Evolutionary conservation across 2,797 vertebrate species (phyloP).

Genomic region (Aselliscus stoliczkanus): DNA sequence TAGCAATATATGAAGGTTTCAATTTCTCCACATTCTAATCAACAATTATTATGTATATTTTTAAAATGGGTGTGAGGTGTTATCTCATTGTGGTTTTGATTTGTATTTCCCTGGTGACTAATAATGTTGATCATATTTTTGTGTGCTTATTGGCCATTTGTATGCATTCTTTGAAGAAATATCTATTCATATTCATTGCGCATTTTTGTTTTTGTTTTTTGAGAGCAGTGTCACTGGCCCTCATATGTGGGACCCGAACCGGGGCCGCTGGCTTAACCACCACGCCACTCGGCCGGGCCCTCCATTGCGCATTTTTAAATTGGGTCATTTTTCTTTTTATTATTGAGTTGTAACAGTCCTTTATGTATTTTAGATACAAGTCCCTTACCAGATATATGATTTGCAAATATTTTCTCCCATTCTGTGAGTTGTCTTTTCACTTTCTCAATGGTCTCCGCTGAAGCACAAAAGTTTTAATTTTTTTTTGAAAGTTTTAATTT

Average conservation of each 20-base stretch:
- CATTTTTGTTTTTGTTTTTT: too few species aligned
- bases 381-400: not conserved
- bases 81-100: slow-evolving; percentile 16
- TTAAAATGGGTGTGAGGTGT: not conserved
- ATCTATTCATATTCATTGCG: not conserved
- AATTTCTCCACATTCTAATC: not conserved
- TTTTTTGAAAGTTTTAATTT: slow-evolving; percentile 1
- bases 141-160: not conserved
- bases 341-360: not conserved
- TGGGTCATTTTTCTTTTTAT: not conserved
- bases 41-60: slow-evolving; percentile 6
- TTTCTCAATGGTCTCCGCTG: not conserved
- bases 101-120: not conserved
- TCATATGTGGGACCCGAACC: too few species aligned
- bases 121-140: slow-evolving; percentile 12
- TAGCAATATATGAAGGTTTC: not conserved
- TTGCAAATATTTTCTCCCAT: not conserved
- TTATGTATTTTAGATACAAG: not conserved
- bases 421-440: not conserved
- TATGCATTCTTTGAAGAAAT: slow-evolving; percentile 9
- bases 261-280: too few species aligned
- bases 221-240: too few species aligned
- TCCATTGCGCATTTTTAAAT: not conserved
- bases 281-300: too few species aligned
- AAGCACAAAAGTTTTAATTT: not conserved